Base-by-base conservation (phyloP, 2,888 invertebrate species). In the Dryadula phaetusa region DNA sequence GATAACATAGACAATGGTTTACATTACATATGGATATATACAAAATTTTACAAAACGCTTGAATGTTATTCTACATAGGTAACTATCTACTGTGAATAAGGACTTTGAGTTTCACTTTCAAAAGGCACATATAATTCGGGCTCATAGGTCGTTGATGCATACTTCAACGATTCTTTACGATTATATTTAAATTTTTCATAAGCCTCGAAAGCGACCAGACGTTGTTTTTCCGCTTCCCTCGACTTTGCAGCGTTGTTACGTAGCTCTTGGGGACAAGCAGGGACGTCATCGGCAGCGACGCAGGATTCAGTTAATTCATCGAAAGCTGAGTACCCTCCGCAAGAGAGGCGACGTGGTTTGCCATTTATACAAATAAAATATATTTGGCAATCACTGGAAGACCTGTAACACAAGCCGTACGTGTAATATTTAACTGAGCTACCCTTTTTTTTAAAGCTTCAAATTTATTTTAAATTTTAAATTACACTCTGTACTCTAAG, bases 281-380 rank as follows among this genome's bases (percentile, higher is more conserved):
- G 94, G 12, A 97, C 96, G 82, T 97, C 96, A 75, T 96, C 96
- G 60, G 95, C 94, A 3, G 95, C 95, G 62, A 97, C 96, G 78
- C 98, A 98, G 34, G 94, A 87, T 60, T 94, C 94, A 0, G 94
- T 94, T 49, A 95, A 86, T 14, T 96, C 95, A 80, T 97, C 97
- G 85, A 96, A 98, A 2, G 96, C 97, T 22, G 94, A 93, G 72
- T 95, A 96, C 67, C 95, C 95, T 0, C 96, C 96, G 78, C 98
- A 98, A 69, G 94, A 94, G 71, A 96, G 94, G 34, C 96, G 93
- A 22, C 98, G 93, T 0, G 98, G 98, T 47, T 94, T 94, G 16
- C 94, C 94, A 53, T 95, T 94, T 8, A 97, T 93, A 81, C 98
- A 98, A 61, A 97, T 90, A 90, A 95, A 97, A 82, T 96, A 98